Evolutionary conservation across 1,140 invertebrate species (phyloP).

Genomic region (Solenopsis invicta): DNA sequence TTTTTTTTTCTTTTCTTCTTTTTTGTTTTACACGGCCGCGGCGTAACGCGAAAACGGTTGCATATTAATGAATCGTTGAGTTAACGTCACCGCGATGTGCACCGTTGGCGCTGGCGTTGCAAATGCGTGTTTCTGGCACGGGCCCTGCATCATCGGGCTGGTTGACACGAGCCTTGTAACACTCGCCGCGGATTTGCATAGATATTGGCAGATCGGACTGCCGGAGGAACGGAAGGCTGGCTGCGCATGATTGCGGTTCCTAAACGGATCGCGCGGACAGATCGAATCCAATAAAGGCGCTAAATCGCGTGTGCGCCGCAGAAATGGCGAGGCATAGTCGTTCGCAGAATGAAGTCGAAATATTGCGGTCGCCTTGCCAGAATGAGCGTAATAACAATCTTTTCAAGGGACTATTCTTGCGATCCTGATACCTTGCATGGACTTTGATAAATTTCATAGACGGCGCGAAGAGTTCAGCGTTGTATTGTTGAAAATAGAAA

Average conservation of each 20-base stretch:
- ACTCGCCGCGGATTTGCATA: conserved; percentile 73
- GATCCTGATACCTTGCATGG: neutral
- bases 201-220: conserved; percentile 66
- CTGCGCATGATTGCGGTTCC: conserved; percentile 49
- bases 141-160: conserved; percentile 43
- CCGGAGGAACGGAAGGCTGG: conserved; percentile 38
- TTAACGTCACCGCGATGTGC: conserved; percentile 56
- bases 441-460: neutral
- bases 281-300: conserved; percentile 41
- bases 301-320: conserved; percentile 12
- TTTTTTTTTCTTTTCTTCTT: neutral
- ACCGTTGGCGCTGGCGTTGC: conserved; percentile 16
- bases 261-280: conserved; percentile 33
- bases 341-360: no score
- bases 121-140: conserved; percentile 73
- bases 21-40: neutral
- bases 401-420: neutral
- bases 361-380: neutral
- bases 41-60: conserved; percentile 71
- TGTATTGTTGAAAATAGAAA: neutral
- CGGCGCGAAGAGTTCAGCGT: neutral
- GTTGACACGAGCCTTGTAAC: conserved; percentile 61
- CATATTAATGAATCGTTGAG: conserved; percentile 79
- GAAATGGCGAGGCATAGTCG: neutral
- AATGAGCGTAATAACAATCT: neutral